phyloP scores from a whole-genome alignment of 92 coral and sea anemone species.

The Paragorgia papillata region DNA sequence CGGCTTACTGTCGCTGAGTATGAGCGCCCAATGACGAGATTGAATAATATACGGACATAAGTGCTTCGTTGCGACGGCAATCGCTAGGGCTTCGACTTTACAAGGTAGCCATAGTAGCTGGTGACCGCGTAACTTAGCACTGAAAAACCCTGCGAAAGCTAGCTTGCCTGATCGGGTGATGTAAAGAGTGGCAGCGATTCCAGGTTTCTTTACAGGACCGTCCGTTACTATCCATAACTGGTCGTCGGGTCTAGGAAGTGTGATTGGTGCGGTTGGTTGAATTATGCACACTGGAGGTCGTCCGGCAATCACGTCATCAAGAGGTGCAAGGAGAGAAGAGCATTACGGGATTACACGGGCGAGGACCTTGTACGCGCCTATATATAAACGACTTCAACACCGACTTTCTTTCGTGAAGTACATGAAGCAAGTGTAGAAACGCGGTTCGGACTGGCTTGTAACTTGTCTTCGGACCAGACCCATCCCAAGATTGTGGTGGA shows the following conservation, averaged over 20 bases:
- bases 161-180: no score
- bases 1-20: no score
- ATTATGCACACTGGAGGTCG: slow-evolving; percentile 4
- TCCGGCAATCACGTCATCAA: slow-evolving; percentile 34
- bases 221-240: slow-evolving; percentile 53
- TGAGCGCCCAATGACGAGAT: no score
- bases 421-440: no score
- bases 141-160: no score
- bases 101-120: no score
- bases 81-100: no score
- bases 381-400: slow-evolving; percentile 38
- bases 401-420: no score
- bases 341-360: slow-evolving; percentile 39
- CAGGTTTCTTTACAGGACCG: slow-evolving; percentile 33
- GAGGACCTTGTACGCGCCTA: slow-evolving; percentile 47
- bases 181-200: background rate
- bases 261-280: slow-evolving; percentile 14
- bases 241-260: slow-evolving; percentile 47
- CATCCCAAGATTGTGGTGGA: slow-evolving; percentile 34
- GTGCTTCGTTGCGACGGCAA: no score
- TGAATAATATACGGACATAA: no score
- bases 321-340: slow-evolving; percentile 19
- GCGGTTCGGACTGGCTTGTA: background rate
- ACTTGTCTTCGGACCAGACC: slow-evolving; percentile 37
- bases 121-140: no score